phyloP scores from a whole-genome alignment of 1,140 invertebrate species.

The Zeugodacus cucurbitae region DNA sequence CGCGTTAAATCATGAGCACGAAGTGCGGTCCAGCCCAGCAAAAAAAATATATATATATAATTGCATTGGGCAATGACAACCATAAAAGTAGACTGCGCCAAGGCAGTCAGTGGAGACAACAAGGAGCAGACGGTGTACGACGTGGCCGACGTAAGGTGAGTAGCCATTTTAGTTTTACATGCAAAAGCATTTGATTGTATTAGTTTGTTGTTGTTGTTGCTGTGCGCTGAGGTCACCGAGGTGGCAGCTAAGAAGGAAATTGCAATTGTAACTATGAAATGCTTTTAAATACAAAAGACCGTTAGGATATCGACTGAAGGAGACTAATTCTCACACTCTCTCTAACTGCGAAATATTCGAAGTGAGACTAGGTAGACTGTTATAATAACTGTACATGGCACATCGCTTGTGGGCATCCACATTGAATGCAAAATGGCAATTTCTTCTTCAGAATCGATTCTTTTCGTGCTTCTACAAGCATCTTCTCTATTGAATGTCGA shows the following conservation, averaged over 20 bases:
- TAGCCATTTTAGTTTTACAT: background rate
- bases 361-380: background rate
- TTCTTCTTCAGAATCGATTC: background rate
- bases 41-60: constrained; percentile 49
- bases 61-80: constrained; percentile 52
- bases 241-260: constrained; percentile 27
- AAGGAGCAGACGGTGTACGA: too few species aligned
- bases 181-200: constrained; percentile 22
- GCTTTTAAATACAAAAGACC: background rate
- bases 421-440: background rate
- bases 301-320: constrained; percentile 13
- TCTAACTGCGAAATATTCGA: too few species aligned
- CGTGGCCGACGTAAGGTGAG: background rate
- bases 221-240: background rate
- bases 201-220: background rate
- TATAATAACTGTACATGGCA: background rate
- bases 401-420: background rate
- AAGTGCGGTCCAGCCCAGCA: constrained; percentile 41
- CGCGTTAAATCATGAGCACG: constrained; percentile 39
- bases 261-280: constrained; percentile 33
- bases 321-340: background rate
- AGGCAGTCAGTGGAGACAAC: background rate
- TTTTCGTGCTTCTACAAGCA: background rate
- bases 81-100: background rate
- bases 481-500: background rate